These are phyloP conservation scores for Caenorhabditis sinica DNA, from an alignment of 2,888 invertebrate species.

Conservation along the genomic window DNA sequence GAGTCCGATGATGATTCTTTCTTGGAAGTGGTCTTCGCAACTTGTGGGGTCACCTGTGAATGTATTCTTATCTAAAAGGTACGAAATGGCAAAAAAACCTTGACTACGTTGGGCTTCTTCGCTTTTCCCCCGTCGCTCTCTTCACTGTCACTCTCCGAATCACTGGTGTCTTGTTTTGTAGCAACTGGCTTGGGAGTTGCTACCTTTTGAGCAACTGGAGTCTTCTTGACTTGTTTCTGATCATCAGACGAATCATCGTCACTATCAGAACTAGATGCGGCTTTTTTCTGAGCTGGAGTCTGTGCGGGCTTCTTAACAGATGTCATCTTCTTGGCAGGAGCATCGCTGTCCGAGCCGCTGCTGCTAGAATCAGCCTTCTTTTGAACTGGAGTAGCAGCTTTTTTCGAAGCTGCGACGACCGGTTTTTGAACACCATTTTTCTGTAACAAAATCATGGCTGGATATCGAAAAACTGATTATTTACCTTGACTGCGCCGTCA, in stretches of 20 bases:
- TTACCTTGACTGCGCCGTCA: slow-evolving; percentile 54
- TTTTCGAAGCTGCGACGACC: slow-evolving; percentile 40
- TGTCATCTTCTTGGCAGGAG: slow-evolving; percentile 41
- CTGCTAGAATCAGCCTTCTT: slow-evolving; percentile 38
- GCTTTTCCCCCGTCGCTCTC: slow-evolving; percentile 1
- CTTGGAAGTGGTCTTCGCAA: no score
- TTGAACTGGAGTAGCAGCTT: slow-evolving; percentile 35
- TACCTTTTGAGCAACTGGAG: background rate
- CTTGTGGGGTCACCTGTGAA: background rate
- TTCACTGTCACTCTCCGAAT: slow-evolving; percentile 24
- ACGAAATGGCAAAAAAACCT: slow-evolving; percentile 28
- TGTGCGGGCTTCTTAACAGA: slow-evolving; percentile 41
- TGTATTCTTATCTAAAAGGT: background rate
- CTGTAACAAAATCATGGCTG: slow-evolving; percentile 9
- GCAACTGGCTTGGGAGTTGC: slow-evolving; percentile 31
- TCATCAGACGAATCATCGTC: slow-evolving; percentile 34
- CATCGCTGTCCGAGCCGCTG: slow-evolving; percentile 40
- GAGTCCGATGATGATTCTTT: slow-evolving; percentile 34
- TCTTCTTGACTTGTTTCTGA: slow-evolving; percentile 50
- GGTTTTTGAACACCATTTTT: slow-evolving; percentile 57
- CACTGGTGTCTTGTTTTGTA: slow-evolving; percentile 40
- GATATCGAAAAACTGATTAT: background rate
- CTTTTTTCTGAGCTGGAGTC: slow-evolving; percentile 57
- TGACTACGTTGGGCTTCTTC: slow-evolving; percentile 29
- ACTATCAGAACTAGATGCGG: slow-evolving; percentile 46